These are phyloP conservation scores for Diplodus puntazzo DNA, from an alignment of 2,797 vertebrate species.

Conservation along the genomic window DNA sequence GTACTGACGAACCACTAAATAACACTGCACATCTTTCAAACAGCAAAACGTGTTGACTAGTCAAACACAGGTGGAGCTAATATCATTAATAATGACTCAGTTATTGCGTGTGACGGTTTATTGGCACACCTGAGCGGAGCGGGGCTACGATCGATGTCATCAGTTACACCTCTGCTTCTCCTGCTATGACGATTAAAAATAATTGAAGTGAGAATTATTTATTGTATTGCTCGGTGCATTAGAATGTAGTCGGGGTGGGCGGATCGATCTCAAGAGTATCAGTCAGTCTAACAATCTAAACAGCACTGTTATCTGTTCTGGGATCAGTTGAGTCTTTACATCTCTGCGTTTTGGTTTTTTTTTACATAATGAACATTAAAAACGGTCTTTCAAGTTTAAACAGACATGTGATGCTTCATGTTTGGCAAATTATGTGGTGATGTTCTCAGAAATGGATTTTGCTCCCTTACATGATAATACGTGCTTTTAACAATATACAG, in stretches of 20 bases:
- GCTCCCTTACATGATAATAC: too few relatives aligned
- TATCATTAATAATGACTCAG: slow-evolving; percentile 13
- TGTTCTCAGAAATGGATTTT: too few relatives aligned
- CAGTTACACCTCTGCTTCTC: slow-evolving; percentile 21
- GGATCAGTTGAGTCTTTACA: too few relatives aligned
- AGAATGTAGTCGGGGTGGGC: background rate
- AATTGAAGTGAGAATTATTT: slow-evolving; percentile 19
- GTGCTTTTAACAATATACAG: too few relatives aligned
- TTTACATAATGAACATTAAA: too few relatives aligned
- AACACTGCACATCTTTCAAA: background rate
- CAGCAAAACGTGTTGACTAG: slow-evolving; percentile 17
- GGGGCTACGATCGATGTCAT: slow-evolving; percentile 29
- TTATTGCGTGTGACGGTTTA: slow-evolving; percentile 14
- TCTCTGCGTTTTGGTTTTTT: too few relatives aligned
- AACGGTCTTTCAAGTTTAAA: too few relatives aligned
- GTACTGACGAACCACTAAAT: background rate
- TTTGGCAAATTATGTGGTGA: too few relatives aligned
- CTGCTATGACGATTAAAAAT: slow-evolving; percentile 21
- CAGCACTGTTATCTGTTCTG: too few relatives aligned
- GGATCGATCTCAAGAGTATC: too few relatives aligned
- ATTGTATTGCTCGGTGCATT: background rate
- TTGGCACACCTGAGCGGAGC: slow-evolving; percentile 33
- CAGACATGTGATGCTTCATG: too few relatives aligned
- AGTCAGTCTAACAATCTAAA: too few relatives aligned
- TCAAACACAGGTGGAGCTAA: slow-evolving; percentile 43